phyloP scores from a whole-genome alignment of 1,140 invertebrate genomes.

The Aphidius gifuensis region DNA sequence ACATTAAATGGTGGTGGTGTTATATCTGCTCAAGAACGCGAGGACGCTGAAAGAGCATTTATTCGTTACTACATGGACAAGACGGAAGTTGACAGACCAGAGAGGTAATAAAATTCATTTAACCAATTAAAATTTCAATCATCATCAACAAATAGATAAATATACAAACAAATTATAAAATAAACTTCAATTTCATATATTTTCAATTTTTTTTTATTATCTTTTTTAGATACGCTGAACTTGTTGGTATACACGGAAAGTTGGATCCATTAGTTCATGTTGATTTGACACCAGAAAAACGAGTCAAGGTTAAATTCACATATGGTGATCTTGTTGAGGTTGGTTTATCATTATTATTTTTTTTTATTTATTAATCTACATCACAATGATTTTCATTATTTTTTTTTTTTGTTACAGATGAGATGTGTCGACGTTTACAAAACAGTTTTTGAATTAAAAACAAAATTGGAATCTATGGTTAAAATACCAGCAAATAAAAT shows the following conservation, averaged over 20 bases:
- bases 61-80: conserved; percentile 89
- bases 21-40: conserved; percentile 78
- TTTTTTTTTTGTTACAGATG: conserved; percentile 43
- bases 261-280: conserved; percentile 83
- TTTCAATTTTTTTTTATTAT: conserved; percentile 6
- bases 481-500: conserved; percentile 78
- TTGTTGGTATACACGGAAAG: conserved; percentile 79
- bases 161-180: neutral
- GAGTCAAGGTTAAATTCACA: conserved; percentile 78
- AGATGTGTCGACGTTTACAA: conserved; percentile 74
- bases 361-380: neutral
- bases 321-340: conserved; percentile 73
- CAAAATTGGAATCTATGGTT: conserved; percentile 72
- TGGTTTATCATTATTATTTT: conserved; percentile 31
- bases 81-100: conserved; percentile 73
- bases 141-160: neutral
- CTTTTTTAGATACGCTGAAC: conserved; percentile 69
- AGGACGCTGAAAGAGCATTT: conserved; percentile 90
- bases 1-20: conserved; percentile 85
- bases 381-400: conserved; percentile 1
- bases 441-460: conserved; percentile 76
- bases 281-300: conserved; percentile 79
- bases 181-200: conserved; percentile 10
- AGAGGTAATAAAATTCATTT: conserved; percentile 57
- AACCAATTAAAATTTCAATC: neutral